phyloP scores from a whole-genome alignment of 2,113 vertebrate species.

The Gambusia affinis region DNA sequence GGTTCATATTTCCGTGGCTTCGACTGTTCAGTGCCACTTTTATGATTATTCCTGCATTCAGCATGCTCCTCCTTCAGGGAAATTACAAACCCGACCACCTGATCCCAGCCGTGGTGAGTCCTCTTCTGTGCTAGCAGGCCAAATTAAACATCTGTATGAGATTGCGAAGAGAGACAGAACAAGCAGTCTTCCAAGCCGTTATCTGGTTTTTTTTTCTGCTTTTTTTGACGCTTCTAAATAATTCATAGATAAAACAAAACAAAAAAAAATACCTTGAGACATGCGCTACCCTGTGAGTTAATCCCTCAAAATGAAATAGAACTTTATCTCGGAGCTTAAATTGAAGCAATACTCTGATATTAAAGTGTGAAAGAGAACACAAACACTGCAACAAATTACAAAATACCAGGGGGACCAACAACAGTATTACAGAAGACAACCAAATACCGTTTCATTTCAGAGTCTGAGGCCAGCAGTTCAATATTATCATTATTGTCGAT shows the following conservation, averaged over 20 bases:
- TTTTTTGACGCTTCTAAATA: conserved; percentile 78
- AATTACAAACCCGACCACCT: conserved; percentile 73
- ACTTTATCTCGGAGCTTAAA: conserved; percentile 80
- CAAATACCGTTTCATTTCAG: conserved; percentile 71
- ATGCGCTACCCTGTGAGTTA: conserved; percentile 74
- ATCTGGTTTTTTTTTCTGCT: conserved; percentile 28
- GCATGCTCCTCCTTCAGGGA: conserved; percentile 78
- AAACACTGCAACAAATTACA: conserved; percentile 82
- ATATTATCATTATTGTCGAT: conserved; percentile 65
- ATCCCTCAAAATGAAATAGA: conserved; percentile 83
- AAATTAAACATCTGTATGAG: conserved; percentile 80
- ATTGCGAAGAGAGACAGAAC: conserved; percentile 67
- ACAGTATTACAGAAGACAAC: conserved; percentile 71
- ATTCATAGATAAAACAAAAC: conserved; percentile 85
- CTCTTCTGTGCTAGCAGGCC: conserved; percentile 68
- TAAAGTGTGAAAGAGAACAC: conserved; percentile 80
- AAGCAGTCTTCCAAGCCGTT: conserved; percentile 49
- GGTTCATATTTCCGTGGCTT: conserved; percentile 61
- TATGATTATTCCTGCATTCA: conserved; percentile 78
- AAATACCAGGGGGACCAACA: conserved; percentile 73
- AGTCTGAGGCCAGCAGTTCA: conserved; percentile 52
- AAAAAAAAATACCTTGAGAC: conserved; percentile 79
- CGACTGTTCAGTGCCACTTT: conserved; percentile 71
- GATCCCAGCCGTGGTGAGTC: conserved; percentile 67
- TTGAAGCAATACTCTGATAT: conserved; percentile 83